Percentiles rank a stretch among this genome's conserved stretches.
These are phyloP conservation scores for Muntiacus muntjak DNA, from an alignment of 2,113 vertebrate genomes.

Conservation along the genomic window DNA sequence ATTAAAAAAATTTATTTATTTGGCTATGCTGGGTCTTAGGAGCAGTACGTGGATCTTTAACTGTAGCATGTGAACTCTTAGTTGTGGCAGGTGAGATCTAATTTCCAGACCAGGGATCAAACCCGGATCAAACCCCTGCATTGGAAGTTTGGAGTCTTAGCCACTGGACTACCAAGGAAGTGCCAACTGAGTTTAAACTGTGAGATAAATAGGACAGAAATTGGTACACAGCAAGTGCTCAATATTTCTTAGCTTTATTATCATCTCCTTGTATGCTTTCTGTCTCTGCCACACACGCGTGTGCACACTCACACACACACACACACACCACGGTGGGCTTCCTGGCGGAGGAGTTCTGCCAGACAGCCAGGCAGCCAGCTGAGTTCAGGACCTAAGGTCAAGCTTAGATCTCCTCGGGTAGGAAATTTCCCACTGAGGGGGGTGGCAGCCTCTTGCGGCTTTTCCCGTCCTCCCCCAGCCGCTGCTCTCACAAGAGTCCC, in stretches of 20 bases:
- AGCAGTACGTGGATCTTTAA: not conserved
- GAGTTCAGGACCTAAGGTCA: not conserved
- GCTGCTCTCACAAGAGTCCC: not conserved
- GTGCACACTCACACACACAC: rapidly evolving
- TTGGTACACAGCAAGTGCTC: not conserved
- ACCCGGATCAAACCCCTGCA: not conserved
- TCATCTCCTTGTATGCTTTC: not conserved
- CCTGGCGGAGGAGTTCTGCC: conserved; percentile 3
- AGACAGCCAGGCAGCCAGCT: not conserved
- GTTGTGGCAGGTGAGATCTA: not conserved
- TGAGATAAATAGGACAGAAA: not conserved
- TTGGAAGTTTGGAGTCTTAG: not conserved
- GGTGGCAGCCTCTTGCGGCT: not conserved
- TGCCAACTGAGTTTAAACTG: not conserved
- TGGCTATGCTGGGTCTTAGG: not conserved
- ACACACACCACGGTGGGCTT: not conserved
- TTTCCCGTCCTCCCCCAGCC: not conserved
- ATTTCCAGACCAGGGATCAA: not conserved
- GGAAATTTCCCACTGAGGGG: not conserved
- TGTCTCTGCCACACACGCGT: not conserved
- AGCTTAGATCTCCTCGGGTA: not conserved
- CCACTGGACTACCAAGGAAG: not conserved
- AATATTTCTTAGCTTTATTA: not conserved
- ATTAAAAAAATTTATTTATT: not conserved
- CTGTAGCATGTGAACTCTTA: not conserved